A percentile compares a stretch with the other conserved stretches of the same genome.
These are phyloP conservation scores for Furcifer pardalis DNA, from an alignment of 2,797 vertebrate species.

Conservation along the genomic window DNA sequence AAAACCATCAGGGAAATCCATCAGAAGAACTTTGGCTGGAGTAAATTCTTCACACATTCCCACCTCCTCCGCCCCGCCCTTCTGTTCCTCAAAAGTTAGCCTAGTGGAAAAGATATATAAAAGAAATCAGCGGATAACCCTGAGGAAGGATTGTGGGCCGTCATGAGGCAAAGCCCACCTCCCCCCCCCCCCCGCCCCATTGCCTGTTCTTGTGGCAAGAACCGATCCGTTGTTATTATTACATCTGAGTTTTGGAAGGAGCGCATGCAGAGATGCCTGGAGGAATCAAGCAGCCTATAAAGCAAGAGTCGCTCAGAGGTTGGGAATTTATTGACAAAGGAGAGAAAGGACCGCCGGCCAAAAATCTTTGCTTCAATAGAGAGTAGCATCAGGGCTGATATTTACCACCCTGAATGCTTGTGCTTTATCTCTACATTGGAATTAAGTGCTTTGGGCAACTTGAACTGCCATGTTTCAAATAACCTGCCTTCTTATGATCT, in stretches of 20 bases:
- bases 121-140: too few relatives aligned
- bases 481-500: slow-evolving; percentile 28
- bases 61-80: too few relatives aligned
- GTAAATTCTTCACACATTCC: too few relatives aligned
- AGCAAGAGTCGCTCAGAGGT: slow-evolving; percentile 48
- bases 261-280: neutral
- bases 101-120: too few relatives aligned
- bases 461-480: slow-evolving; percentile 35
- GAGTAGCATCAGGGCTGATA: slow-evolving; percentile 42
- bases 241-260: neutral
- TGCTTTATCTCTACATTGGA: slow-evolving; percentile 32
- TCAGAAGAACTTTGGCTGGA: too few relatives aligned
- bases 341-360: slow-evolving; percentile 36
- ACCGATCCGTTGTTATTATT: neutral
- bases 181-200: too few relatives aligned
- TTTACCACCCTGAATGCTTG: slow-evolving; percentile 32
- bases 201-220: neutral
- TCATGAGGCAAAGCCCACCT: neutral
- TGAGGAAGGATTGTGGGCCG: too few relatives aligned
- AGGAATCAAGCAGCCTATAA: slow-evolving; percentile 40
- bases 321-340: slow-evolving; percentile 47
- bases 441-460: slow-evolving; percentile 37
- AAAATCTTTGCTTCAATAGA: slow-evolving; percentile 33
- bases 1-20: too few relatives aligned
- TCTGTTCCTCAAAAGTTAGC: too few relatives aligned